Evolutionary conservation across 2,888 invertebrate species (phyloP), one percentile per base, ranked within the genome.

Genomic region (Heliconius ethilla): DNA sequence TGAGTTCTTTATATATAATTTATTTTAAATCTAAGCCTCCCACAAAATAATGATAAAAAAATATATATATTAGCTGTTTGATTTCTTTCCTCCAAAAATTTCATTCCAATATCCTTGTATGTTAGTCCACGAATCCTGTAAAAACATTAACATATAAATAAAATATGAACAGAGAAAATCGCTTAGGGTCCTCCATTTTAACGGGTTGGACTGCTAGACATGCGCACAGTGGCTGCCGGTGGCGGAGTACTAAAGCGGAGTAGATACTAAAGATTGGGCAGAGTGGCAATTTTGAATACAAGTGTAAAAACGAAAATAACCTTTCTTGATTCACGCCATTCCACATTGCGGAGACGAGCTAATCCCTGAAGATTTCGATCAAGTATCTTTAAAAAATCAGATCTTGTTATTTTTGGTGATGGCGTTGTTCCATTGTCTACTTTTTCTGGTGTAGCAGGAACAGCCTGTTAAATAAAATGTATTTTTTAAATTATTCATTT

Each of bases 291-390:
- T 55, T 55, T 22, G 15, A 45, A 55, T 55, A 55, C 3, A 33
- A 33, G 18, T 22, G 33, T 67, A 1, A 11, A 67, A 67, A 37
- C 25, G 3, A 69, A 45, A 40, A 69, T 70, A 87, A 94, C 95
- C 89, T 93, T 93, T 81, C 84, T 91, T n/a, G 95, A 94, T 89
- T 94, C 94, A 59, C 94, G 88, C 93, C 93, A 92, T 85, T 95
- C 95, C 78, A 94, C 85, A 82, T 89, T 89, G 55, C 94, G 90
- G 63, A 95, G 90, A 75, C 94, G 89, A 77, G 89, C 89, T 76
- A 95, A 85, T 4, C 94, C 95, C 82, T 93, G 94, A 7, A 95
- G 86, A 85, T 95, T 95, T 79, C 94, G 89, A 73, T 94, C 93
- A 9, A 95, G 86, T 81, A 95, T 94, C 78, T 86, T 90, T 45